A percentile compares a stretch with the other conserved stretches of the same genome.
These are phyloP conservation scores for Caprella mutica DNA, from an alignment of 2,888 invertebrate genomes.

Conservation along the genomic window DNA sequence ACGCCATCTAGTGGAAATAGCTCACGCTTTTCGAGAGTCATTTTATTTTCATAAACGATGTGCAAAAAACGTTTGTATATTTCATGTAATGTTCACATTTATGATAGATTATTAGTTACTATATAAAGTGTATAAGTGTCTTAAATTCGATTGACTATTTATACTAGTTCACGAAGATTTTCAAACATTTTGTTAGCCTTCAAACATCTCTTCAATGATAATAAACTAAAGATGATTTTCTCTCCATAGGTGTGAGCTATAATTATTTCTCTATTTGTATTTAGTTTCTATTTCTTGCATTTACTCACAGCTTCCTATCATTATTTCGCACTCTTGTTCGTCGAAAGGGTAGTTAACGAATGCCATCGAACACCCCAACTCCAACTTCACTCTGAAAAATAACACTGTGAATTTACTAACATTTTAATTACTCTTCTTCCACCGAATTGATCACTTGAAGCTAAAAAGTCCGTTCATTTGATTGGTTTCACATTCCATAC, in stretches of 20 bases:
- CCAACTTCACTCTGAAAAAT: slow-evolving; percentile 20
- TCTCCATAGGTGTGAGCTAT: not conserved
- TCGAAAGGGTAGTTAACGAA: slow-evolving; percentile 31
- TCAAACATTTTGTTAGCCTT: not conserved
- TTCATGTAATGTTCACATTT: too few relatives aligned
- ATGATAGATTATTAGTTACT: too few relatives aligned
- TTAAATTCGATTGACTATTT: not conserved
- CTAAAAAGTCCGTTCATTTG: too few relatives aligned
- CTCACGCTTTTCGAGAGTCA: too few relatives aligned
- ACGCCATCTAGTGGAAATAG: too few relatives aligned
- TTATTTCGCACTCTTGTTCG: slow-evolving; percentile 20
- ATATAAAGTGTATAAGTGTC: not conserved
- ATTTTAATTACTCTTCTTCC: too few relatives aligned
- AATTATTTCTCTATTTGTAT: not conserved
- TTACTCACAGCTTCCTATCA: slow-evolving; percentile 15
- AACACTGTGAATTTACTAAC: not conserved
- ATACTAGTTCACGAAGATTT: not conserved
- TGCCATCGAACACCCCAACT: slow-evolving; percentile 27
- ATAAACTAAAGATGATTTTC: not conserved
- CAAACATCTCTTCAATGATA: not conserved
- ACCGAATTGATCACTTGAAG: too few relatives aligned
- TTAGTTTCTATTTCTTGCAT: not conserved
- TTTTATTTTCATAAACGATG: too few relatives aligned
- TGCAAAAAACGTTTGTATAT: too few relatives aligned
- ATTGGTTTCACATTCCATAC: too few relatives aligned